phyloP scores from a whole-genome alignment of 2,888 invertebrate species.

The Desoria tigrina region DNA sequence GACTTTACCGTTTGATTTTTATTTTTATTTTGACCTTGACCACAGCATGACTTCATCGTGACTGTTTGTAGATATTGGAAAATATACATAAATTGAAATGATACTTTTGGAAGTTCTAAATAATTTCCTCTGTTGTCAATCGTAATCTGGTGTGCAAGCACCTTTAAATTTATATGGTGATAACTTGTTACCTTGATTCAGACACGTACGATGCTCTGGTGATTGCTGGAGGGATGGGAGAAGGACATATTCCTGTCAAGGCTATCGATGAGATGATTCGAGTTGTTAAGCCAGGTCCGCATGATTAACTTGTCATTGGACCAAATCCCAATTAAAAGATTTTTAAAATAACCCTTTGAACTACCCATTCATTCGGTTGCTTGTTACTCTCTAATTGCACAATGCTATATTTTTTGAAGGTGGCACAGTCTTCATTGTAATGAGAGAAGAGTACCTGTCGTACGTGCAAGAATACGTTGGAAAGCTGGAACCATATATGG shows the following conservation, averaged over 20 bases:
- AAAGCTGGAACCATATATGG: constrained; percentile 55
- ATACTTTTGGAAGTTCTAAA: no score
- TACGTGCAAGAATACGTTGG: constrained; percentile 55
- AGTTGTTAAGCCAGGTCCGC: constrained; percentile 54
- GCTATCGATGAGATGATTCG: constrained; percentile 55
- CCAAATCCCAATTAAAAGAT: neutral
- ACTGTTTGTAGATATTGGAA: no score
- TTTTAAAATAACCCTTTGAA: no score
- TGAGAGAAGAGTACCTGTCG: constrained; percentile 55
- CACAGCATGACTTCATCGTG: neutral
- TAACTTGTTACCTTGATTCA: constrained; percentile 35
- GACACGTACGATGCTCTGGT: constrained; percentile 55
- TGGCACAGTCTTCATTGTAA: constrained; percentile 55
- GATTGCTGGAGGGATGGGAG: constrained; percentile 56
- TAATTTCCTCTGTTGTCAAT: no score
- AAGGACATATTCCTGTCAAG: constrained; percentile 55
- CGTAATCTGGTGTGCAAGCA: no score
- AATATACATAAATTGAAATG: no score
- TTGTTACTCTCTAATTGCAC: neutral
- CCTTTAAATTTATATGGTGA: no score
- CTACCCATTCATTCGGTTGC: neutral
- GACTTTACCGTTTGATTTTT: no score
- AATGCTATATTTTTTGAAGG: constrained; percentile 46
- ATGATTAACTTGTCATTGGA: neutral
- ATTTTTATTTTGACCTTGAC: neutral